phyloP scores from a whole-genome alignment of 2,113 vertebrate species.

The Sterrhoptilus dennistouni region DNA sequence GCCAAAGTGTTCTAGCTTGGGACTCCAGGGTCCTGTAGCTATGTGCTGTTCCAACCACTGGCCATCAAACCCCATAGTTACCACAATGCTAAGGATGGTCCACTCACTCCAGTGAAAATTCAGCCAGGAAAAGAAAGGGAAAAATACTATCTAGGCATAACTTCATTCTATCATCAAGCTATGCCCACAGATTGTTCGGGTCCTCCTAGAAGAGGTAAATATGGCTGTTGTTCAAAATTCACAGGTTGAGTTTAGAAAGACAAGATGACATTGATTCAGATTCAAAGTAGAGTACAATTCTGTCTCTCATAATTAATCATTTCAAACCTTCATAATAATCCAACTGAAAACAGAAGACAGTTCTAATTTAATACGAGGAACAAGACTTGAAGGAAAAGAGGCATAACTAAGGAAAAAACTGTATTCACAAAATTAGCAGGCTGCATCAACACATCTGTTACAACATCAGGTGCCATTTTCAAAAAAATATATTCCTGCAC shows the following conservation, averaged over 20 bases:
- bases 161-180: not conserved
- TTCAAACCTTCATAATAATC: not conserved
- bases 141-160: not conserved
- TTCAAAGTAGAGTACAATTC: not conserved
- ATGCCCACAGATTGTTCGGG: not conserved
- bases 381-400: not conserved
- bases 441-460: not conserved
- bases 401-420: not conserved
- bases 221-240: not conserved
- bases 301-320: not conserved
- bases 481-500: not conserved
- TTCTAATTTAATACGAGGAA: not conserved
- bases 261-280: not conserved
- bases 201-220: not conserved
- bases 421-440: not conserved
- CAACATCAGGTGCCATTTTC: not conserved
- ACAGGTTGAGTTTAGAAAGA: not conserved
- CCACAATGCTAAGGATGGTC: not conserved
- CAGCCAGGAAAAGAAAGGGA: not conserved
- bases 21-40: not conserved
- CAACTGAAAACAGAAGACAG: not conserved
- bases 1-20: not conserved
- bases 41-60: not conserved
- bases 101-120: not conserved
- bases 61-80: not conserved